Conservation (phyloP, 2,797 vertebrate species). For the Diceros bicornis region DNA sequence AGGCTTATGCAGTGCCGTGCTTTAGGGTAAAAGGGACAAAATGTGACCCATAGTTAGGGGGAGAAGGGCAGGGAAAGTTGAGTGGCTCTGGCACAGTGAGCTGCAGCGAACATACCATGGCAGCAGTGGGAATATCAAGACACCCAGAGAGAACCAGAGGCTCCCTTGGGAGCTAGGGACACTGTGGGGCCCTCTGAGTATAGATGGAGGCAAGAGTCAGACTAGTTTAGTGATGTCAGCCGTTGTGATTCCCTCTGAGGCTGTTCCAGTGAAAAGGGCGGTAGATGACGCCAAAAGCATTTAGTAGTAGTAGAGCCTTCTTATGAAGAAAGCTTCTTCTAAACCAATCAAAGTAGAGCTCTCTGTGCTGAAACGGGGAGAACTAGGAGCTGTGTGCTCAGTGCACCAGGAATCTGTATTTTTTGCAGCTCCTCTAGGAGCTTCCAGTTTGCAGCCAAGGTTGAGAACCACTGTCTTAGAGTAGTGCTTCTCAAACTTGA, state of each 20-base stretch:
- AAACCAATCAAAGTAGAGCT: not conserved
- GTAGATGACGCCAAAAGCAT: not conserved
- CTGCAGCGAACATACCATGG: not conserved
- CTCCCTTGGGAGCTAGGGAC: not conserved
- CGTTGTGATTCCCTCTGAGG: not conserved
- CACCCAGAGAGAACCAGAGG: not conserved
- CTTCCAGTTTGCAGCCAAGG: not conserved
- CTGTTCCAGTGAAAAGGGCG: not conserved
- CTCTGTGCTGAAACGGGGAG: not conserved
- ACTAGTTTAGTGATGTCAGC: not conserved
- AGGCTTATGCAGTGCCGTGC: not conserved
- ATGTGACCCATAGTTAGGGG: not conserved
- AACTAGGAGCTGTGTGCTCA: not conserved
- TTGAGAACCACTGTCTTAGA: not conserved
- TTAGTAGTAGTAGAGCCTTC: not conserved
- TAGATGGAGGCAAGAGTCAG: not conserved
- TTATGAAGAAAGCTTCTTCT: not conserved
- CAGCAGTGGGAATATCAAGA: not conserved
- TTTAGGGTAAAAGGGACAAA: not conserved
- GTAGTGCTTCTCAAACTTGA: not conserved
- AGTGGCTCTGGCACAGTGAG: too few species aligned
- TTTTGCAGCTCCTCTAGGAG: not conserved
- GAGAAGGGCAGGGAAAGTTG: not conserved
- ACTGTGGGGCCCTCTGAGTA: not conserved
- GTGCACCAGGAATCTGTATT: not conserved